A percentile compares a stretch with the other conserved stretches of the same genome.
Conservation (phyloP, 1,140 invertebrate genomes). For the Apis dorsata region DNA sequence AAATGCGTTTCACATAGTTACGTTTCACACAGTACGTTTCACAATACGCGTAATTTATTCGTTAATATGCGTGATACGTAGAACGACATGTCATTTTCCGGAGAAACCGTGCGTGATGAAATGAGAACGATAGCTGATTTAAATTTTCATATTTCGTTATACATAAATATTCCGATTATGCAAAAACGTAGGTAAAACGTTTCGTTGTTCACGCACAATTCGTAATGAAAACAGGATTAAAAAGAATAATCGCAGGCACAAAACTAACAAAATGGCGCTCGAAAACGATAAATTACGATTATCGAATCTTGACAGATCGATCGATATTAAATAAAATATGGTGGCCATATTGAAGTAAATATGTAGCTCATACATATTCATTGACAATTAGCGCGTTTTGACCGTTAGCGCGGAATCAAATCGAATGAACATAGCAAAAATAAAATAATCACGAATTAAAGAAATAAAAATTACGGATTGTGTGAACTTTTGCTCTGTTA, state of each 20-base stretch:
- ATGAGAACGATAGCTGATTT: background rate
- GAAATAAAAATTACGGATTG: conserved; percentile 12
- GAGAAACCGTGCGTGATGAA: background rate
- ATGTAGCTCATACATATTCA: background rate
- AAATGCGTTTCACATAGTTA: background rate
- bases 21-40: background rate
- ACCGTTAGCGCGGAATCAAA: background rate
- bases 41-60: conserved; percentile 5
- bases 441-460: too few species aligned
- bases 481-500: conserved; percentile 16
- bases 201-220: background rate
- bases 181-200: background rate
- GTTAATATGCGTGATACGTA: background rate
- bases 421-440: background rate
- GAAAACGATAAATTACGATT: background rate
- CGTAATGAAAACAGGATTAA: background rate
- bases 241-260: background rate
- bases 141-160: background rate
- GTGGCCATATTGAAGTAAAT: background rate
- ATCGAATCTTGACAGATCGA: background rate
- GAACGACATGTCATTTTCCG: background rate
- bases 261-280: background rate
- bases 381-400: background rate
- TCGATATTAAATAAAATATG: background rate
- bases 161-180: background rate